Percentiles rank a stretch among this genome's conserved stretches.
Conservation (phyloP, 2,797 vertebrate species). For the Tinamus major region DNA sequence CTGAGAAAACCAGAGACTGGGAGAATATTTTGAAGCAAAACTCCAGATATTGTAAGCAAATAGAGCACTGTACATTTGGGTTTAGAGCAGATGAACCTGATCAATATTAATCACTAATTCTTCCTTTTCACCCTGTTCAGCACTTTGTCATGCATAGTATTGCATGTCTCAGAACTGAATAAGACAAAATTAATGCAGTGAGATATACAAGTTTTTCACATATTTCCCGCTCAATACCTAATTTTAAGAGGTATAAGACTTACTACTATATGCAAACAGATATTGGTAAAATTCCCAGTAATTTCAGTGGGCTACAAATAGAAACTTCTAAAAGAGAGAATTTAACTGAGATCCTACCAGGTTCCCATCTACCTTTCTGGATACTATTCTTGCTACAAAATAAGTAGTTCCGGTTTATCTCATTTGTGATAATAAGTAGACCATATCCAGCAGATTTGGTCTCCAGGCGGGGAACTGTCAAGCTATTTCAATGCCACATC, state of each 20-base stretch:
- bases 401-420: not conserved
- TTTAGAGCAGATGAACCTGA: not conserved
- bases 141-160: not conserved
- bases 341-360: not conserved
- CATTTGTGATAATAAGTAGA: not conserved
- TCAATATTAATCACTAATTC: not conserved
- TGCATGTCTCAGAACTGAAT: not conserved
- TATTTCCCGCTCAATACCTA: not conserved
- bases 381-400: not conserved
- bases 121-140: not conserved
- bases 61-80: not conserved
- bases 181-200: not conserved
- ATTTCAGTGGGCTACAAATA: not conserved
- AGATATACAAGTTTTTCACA: not conserved
- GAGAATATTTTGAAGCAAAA: not conserved
- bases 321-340: not conserved
- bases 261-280: not conserved
- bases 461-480: not conserved
- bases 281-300: not conserved
- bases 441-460: not conserved
- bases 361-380: not conserved
- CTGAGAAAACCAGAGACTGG: not conserved
- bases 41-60: not conserved
- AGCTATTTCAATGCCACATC: not conserved
- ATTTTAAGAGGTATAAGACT: not conserved